Evolutionary conservation across 2,797 vertebrate genomes (phyloP), one percentile per base, ranked within the genome.

Genomic region (Micromesistius poutassou): DNA sequence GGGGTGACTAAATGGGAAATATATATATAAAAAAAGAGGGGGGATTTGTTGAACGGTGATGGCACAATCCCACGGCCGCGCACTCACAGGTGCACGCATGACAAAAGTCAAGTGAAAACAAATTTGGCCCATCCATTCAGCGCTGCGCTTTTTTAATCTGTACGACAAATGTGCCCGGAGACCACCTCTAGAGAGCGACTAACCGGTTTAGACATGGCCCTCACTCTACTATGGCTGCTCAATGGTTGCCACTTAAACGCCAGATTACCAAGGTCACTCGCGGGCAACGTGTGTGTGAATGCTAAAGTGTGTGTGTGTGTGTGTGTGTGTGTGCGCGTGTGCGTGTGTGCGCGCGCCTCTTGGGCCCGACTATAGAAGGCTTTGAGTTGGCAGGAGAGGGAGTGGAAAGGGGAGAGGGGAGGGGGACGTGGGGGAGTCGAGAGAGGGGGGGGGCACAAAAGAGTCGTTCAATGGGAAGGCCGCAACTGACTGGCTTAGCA

Each of bases 231-330:
- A 93, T 95, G 94, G 93, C 89, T 89, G 91, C 93, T 95, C 94
- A 96, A 96, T 96, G 91, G 94, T 90, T 95, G 95, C 95, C 93
- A 94, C 95, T 96, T 96, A 97, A 96, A 96, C 94, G 95, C 95
- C 94, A 95, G 96, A 97, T 97, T 97, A 98, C 97, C 94, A 95
- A 96, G 70, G 95, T 97, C 96, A 96, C 94, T 95, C 94, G 94
- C 94, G 94, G 94, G 94, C 94, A 95, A 95, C 96, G 96, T 98
- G 96, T 98, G 96, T 95, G 94, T 95, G 93, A 90, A 89, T 94
- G 93, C 94, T 91, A 78, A 81, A 93, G 86, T 89, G 84, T 38
- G 72, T 73, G 72, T 73, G 33, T 73, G 71, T 72, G 33, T 38
- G 71, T 88, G n/a, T 66, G 72, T 36, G 71, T 91, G 93, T 95